phyloP scores from a whole-genome alignment of 2,888 invertebrate genomes.

The Eucera pruinosa region DNA sequence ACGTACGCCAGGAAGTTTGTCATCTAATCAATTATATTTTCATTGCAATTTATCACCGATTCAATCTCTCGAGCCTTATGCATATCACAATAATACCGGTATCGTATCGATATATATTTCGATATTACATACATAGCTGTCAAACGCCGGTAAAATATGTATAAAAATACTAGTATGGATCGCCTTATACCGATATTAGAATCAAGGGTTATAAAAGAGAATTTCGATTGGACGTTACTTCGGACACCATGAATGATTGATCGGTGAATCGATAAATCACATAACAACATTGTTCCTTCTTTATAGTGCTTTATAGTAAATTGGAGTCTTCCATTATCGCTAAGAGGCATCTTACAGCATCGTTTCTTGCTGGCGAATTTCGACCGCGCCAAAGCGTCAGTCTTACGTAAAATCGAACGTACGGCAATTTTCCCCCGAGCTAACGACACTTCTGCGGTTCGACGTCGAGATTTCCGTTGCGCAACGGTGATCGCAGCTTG shows the following conservation, averaged over 20 bases:
- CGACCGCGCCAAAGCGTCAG: neutral
- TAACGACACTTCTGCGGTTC: conserved; percentile 24
- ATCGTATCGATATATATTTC: too few relatives aligned
- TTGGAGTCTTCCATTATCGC: neutral
- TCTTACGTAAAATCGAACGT: conserved; percentile 12
- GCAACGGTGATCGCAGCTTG: conserved; percentile 16
- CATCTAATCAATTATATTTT: too few relatives aligned
- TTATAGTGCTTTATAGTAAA: neutral
- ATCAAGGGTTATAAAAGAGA: too few relatives aligned
- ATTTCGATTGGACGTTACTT: neutral
- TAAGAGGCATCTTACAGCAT: neutral
- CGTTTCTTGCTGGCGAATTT: neutral
- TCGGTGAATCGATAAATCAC: neutral
- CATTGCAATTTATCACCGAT: too few relatives aligned
- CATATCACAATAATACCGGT: too few relatives aligned
- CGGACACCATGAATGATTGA: neutral
- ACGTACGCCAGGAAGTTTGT: too few relatives aligned
- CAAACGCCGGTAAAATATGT: too few relatives aligned
- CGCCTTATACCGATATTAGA: too few relatives aligned
- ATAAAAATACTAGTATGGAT: too few relatives aligned
- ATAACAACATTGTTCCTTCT: neutral
- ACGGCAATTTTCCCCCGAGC: conserved; percentile 20
- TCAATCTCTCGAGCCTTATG: too few relatives aligned
- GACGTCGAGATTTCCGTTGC: conserved; percentile 29
- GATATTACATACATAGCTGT: too few relatives aligned